Evolutionary conservation across 2,113 vertebrate genomes (phyloP), one percentile per base, ranked within the genome.

Genomic region (Dolichallabes microphthalmus): DNA sequence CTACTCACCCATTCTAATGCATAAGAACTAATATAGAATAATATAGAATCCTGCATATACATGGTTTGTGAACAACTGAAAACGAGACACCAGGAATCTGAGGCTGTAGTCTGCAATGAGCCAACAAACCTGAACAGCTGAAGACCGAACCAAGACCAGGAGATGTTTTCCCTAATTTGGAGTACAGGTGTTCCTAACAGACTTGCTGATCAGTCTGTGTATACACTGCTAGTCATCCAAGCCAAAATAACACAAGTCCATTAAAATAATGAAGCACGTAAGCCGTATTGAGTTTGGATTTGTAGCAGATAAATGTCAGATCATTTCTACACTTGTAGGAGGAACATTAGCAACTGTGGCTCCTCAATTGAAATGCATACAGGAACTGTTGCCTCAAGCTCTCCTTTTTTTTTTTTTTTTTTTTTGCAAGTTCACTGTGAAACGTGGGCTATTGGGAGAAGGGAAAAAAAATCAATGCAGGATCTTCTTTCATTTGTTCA

Each of bases 201-300:
- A 66, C 6, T 30, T 12, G 13, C 3, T 11, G 1, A 27, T 30
- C 63, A 66, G 63, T 66, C 27, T 22, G 10, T 71, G 82, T 39
- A 19, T 60, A 58, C 53, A 45, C 53, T 58, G 68, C 53, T 14
- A 71, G 52, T 52, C 32, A 71, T 35, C 53, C 64, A 82, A 82
- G 57, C 27, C 17, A 68, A 68, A 55, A 82, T 2, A 50, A 83
- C n/a, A 39, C 82, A 2, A 19, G 22, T 32, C 61, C 35, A 74
- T 83, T 83, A 75, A 74, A 50, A 30, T n/a, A 45, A 45, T 45
- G 12, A 71, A 74, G 57, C 69, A 15, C 0, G n/a, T 39, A 20
- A 55, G 32, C 82, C 55, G 30, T 60, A 74, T n/a, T 74, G 71
- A 74, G 39, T 74, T 71, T 45, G 35, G 35, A 35, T 71, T 74